A percentile compares a stretch with the other conserved stretches of the same genome.
Evolutionary conservation across 2,113 vertebrate species (phyloP).

Genomic region (Python bivittatus): DNA sequence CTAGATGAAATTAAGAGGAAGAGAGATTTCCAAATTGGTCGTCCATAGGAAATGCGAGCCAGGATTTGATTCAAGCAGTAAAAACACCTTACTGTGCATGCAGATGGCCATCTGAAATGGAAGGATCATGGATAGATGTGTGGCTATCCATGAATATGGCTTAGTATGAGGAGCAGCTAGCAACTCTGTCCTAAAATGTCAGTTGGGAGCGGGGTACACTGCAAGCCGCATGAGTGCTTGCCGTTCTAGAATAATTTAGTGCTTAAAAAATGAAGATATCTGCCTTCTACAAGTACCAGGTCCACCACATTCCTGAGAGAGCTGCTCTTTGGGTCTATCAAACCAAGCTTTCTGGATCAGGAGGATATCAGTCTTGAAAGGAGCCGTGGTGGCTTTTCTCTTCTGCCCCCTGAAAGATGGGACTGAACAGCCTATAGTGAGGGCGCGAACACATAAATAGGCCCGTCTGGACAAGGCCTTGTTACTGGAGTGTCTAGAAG

Average conservation of each 20-base stretch:
- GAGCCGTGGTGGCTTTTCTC: not conserved
- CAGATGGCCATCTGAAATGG: not conserved
- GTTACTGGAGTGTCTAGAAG: not conserved
- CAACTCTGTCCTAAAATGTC: not conserved
- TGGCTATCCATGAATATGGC: not conserved
- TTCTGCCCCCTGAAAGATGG: fast-evolving
- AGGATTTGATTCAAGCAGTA: not conserved
- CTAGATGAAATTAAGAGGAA: not conserved
- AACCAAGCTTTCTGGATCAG: fast-evolving
- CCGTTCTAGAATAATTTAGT: not conserved
- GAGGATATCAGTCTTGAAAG: not conserved
- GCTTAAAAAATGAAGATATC: not conserved
- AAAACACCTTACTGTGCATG: not conserved
- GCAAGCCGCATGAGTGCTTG: no score
- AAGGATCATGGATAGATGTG: not conserved
- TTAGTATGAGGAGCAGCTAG: not conserved
- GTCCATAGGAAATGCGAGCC: not conserved
- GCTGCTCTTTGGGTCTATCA: not conserved
- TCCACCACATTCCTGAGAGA: not conserved
- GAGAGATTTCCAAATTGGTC: not conserved
- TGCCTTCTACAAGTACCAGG: not conserved
- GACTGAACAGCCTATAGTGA: not conserved
- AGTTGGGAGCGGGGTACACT: not conserved
- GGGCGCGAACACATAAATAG: not conserved
- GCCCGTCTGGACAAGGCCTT: not conserved